Evolutionary conservation across 2,797 vertebrate genomes (phyloP).

Genomic region (Pseudocheirus occidentalis): DNA sequence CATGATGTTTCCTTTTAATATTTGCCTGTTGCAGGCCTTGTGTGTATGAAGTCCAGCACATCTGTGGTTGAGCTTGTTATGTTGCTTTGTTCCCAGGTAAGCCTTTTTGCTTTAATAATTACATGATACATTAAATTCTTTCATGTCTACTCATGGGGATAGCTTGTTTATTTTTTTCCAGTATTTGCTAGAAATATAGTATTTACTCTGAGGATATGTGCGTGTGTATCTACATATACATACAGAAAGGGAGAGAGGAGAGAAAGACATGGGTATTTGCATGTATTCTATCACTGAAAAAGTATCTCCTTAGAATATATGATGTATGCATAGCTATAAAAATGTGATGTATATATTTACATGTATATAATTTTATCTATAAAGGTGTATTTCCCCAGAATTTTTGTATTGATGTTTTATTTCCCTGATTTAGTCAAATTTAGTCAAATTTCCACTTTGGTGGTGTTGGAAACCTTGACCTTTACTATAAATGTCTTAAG

Average conservation of each 20-base stretch:
- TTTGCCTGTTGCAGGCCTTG: constrained; percentile 88
- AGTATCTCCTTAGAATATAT: not conserved
- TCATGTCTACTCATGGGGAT: not conserved
- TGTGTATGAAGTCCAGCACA: constrained; percentile 99
- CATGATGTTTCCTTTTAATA: constrained; percentile 6
- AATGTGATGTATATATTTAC: not conserved
- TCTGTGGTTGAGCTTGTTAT: constrained; percentile 98
- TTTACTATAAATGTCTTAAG: not conserved
- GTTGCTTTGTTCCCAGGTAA: constrained; percentile 99
- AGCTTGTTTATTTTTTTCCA: not conserved
- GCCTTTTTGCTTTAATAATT: constrained; percentile 46
- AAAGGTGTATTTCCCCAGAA: not conserved
- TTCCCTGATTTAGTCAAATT: not conserved
- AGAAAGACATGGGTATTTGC: not conserved
- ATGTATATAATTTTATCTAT: not conserved
- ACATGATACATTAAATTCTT: not conserved
- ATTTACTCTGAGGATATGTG: not conserved
- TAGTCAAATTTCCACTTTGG: not conserved
- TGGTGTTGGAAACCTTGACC: constrained; percentile 31
- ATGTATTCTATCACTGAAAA: not conserved
- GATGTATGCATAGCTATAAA: not conserved
- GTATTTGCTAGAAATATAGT: not conserved
- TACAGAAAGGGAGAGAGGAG: not conserved
- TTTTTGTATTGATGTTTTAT: constrained; percentile 11
- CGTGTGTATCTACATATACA: not conserved